Conservation (phyloP, 2,888 invertebrate species). For the Lasioglossum leucozonium region DNA sequence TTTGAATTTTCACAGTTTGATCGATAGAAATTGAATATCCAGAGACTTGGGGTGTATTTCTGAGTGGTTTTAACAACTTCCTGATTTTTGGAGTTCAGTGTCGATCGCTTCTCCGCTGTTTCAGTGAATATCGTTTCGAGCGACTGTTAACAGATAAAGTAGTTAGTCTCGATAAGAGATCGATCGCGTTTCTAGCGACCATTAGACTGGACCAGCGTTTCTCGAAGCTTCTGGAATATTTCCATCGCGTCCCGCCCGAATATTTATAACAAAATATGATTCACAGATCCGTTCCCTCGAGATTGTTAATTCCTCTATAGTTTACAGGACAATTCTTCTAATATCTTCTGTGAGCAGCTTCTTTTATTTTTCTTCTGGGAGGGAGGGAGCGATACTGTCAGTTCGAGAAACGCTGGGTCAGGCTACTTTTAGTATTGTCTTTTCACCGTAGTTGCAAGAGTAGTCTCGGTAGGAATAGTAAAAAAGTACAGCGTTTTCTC, state of each 20-base stretch:
- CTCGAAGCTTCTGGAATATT: not conserved
- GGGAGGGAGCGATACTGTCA: not conserved
- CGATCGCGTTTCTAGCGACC: constrained; percentile 6
- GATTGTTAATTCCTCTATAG: not conserved
- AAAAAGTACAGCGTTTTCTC: not conserved
- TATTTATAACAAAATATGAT: constrained; percentile 3
- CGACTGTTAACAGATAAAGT: not conserved
- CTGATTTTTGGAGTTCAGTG: not conserved
- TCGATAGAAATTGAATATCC: not conserved
- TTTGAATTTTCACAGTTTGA: not conserved
- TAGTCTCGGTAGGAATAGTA: constrained; percentile 22
- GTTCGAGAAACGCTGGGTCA: not conserved
- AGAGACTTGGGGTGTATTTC: not conserved
- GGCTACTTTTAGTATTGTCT: not conserved
- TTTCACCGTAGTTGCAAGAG: constrained; percentile 11
- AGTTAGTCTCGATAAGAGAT: not conserved
- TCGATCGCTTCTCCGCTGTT: not conserved
- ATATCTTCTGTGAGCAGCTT: not conserved
- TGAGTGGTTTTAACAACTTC: not conserved
- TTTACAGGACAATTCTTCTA: not conserved
- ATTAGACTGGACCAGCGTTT: not conserved
- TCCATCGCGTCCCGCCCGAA: not conserved
- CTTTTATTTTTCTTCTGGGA: not conserved
- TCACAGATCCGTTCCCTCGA: not conserved
- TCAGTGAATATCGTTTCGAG: not conserved